Evolutionary conservation across 1,140 invertebrate genomes (phyloP).

Genomic region (Nixonia krombeini): DNA sequence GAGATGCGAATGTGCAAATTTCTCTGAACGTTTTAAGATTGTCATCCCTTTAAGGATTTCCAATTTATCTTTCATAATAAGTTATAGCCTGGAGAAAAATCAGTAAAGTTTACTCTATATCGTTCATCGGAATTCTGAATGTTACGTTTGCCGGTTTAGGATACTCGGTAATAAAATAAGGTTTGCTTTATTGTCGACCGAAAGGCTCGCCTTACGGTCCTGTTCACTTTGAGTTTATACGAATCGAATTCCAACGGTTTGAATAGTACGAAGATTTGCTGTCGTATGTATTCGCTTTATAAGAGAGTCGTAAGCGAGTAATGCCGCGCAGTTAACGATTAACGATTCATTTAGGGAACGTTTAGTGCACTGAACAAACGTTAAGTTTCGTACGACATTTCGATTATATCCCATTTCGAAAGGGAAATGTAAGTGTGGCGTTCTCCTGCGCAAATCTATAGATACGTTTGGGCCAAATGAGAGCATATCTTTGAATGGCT

Average conservation of each 20-base stretch:
- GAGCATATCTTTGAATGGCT: too few species aligned
- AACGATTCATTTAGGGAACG: slow-evolving; percentile 70
- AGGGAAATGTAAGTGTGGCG: slow-evolving; percentile 13
- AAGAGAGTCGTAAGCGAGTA: slow-evolving; percentile 63
- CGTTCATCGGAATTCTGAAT: too few species aligned
- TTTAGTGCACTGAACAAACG: slow-evolving; percentile 56
- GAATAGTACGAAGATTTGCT: slow-evolving; percentile 58
- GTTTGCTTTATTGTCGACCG: slow-evolving; percentile 61
- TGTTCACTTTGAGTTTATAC: slow-evolving; percentile 38
- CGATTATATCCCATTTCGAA: slow-evolving; percentile 36
- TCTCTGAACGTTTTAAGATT: too few species aligned
- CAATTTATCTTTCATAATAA: too few species aligned
- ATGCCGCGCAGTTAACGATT: slow-evolving; percentile 67
- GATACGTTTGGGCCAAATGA: too few species aligned
- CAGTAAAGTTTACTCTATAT: too few species aligned
- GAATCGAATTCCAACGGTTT: slow-evolving; percentile 58
- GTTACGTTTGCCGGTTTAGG: too few species aligned
- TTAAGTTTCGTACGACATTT: slow-evolving; percentile 41
- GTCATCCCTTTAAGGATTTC: too few species aligned
- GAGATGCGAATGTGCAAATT: too few species aligned
- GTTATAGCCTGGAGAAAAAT: too few species aligned
- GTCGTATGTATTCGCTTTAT: slow-evolving; percentile 68
- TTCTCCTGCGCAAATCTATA: too few species aligned
- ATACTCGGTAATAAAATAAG: too few species aligned
- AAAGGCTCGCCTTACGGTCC: slow-evolving; percentile 48